These are phyloP conservation scores for Strix aluco DNA, from an alignment of 2,113 vertebrate species.

Conservation along the genomic window DNA sequence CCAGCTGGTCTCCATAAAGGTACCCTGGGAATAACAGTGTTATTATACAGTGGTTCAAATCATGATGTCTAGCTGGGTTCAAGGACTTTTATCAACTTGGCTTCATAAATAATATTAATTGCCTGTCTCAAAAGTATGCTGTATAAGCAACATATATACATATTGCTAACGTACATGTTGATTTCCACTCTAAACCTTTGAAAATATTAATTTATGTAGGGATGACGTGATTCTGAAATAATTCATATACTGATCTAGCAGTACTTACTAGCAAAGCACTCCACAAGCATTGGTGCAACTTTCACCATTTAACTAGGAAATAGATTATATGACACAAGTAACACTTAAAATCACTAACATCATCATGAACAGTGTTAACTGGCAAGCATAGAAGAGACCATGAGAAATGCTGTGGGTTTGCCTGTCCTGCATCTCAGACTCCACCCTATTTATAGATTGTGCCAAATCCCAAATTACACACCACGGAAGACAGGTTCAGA, in stretches of 20 bases:
- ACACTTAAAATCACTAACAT: not conserved
- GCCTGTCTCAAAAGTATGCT: not conserved
- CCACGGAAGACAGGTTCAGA: not conserved
- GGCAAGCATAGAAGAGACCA: not conserved
- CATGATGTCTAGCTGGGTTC: not conserved
- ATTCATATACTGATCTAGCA: not conserved
- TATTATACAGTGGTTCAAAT: not conserved
- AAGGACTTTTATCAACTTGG: not conserved
- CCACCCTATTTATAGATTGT: not conserved
- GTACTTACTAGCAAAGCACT: not conserved
- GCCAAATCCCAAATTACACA: not conserved
- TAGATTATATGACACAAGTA: not conserved
- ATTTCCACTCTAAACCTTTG: not conserved
- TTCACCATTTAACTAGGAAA: not conserved
- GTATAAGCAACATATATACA: not conserved
- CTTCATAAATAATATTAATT: not conserved
- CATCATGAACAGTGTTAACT: not conserved
- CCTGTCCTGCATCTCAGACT: not conserved
- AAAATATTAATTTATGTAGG: not conserved
- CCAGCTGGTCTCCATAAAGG: not conserved
- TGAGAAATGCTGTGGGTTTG: not conserved
- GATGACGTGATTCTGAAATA: not conserved
- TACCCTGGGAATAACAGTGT: not conserved
- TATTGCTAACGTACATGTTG: not conserved
- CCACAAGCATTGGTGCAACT: not conserved